Conservation (phyloP, 2,797 vertebrate species). For the Lutjanus argentimaculatus region DNA sequence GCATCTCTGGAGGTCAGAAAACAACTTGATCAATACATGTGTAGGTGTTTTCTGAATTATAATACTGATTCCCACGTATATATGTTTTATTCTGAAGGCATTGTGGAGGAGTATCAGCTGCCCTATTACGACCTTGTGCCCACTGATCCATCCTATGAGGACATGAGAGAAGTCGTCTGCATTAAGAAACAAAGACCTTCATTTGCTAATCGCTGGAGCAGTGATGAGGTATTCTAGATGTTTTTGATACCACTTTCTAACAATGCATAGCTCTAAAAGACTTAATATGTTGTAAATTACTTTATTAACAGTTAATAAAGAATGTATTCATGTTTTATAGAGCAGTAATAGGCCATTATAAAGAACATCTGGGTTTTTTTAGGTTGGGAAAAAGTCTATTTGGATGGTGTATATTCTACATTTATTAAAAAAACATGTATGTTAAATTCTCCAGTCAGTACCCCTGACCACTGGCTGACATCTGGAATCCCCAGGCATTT, state of each 20-base stretch:
- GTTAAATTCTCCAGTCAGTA: too few species aligned
- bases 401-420: not conserved
- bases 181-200: slow-evolving; percentile 94
- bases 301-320: not conserved
- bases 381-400: not conserved
- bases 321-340: not conserved
- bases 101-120: slow-evolving; percentile 97
- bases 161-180: slow-evolving; percentile 96
- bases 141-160: slow-evolving; percentile 95
- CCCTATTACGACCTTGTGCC: slow-evolving; percentile 95
- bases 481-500: too few species aligned
- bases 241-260: not conserved
- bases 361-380: not conserved
- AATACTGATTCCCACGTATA: not conserved
- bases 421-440: too few species aligned
- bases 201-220: slow-evolving; percentile 95
- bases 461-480: too few species aligned
- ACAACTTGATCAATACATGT: not conserved
- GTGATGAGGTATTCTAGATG: slow-evolving; percentile 89
- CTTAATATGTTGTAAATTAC: not conserved
- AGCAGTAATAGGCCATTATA: slow-evolving; percentile 2
- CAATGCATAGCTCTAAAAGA: not conserved
- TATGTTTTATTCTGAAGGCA: slow-evolving; percentile 83
- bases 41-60: slow-evolving; percentile 2
- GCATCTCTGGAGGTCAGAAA: slow-evolving; percentile 93